Conservation (phyloP, 2,888 invertebrate species). For the Timandra comae region DNA sequence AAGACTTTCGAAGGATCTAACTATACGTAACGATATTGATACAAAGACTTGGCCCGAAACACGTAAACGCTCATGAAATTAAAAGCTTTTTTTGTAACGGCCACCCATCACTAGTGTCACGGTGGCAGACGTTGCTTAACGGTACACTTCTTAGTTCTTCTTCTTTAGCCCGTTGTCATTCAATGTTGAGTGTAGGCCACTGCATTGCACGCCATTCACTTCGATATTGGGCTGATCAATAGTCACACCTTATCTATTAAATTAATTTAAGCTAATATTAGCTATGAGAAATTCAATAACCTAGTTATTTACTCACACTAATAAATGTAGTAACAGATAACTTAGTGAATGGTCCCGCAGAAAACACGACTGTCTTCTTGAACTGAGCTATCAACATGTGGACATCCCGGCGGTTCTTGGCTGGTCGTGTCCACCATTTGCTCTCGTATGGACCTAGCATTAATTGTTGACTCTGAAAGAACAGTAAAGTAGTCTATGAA, state of each 20-base stretch:
- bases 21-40: too few relatives aligned
- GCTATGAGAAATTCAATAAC: not conserved
- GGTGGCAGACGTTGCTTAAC: not conserved
- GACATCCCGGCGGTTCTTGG: conserved; percentile 33
- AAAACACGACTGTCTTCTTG: conserved; percentile 42
- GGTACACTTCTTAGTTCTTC: not conserved
- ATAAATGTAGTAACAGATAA: conserved; percentile 55
- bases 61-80: too few relatives aligned
- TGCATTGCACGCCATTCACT: too few relatives aligned
- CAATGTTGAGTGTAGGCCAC: not conserved
- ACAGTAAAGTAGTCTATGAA: too few relatives aligned
- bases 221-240: not conserved
- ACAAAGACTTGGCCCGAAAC: too few relatives aligned
- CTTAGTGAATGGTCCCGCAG: conserved; percentile 52
- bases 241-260: not conserved
- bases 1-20: too few relatives aligned
- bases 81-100: too few relatives aligned
- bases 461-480: conserved; percentile 47
- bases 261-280: not conserved
- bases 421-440: conserved; percentile 37
- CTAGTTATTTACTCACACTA: conserved; percentile 45
- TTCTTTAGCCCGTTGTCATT: too few relatives aligned
- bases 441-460: conserved; percentile 52
- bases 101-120: too few relatives aligned
- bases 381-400: conserved; percentile 40